Conservation (phyloP, 2,797 vertebrate species). For the Aplochiton taeniatus region DNA sequence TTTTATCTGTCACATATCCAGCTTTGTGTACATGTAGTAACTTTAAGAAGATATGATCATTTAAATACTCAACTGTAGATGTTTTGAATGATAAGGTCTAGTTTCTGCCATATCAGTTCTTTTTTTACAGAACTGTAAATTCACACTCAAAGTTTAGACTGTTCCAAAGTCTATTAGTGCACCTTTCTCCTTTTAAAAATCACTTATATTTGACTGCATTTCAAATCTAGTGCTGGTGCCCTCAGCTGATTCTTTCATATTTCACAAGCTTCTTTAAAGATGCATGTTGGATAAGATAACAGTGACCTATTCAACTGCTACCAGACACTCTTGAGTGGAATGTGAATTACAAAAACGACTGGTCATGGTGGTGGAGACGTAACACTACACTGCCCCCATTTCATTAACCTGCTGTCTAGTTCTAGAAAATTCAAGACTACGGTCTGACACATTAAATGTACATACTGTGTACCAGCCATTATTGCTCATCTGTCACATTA, state of each 20-base stretch:
- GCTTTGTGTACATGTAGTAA: not conserved
- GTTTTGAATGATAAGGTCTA: too few species aligned
- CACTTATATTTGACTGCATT: too few species aligned
- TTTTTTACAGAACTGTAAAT: not conserved
- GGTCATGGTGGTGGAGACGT: not conserved
- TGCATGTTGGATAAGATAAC: too few species aligned
- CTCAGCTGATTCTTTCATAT: too few species aligned
- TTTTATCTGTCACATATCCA: not conserved
- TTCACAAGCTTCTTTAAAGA: too few species aligned
- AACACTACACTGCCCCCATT: not conserved
- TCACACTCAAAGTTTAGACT: not conserved
- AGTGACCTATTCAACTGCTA: too few species aligned
- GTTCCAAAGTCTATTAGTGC: conserved; percentile 5
- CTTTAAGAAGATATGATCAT: not conserved
- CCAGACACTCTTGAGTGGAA: too few species aligned
- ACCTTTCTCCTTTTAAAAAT: too few species aligned
- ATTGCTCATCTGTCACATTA: not conserved
- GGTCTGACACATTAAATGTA: not conserved
- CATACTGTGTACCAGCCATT: not conserved
- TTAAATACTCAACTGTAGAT: too few species aligned
- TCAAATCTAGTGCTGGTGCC: too few species aligned
- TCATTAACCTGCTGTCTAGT: not conserved
- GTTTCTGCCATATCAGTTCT: too few species aligned
- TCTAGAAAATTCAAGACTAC: not conserved
- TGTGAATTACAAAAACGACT: too few species aligned